Conservation (phyloP, 1,140 invertebrate species). For the Tetramorium parvispinum region DNA sequence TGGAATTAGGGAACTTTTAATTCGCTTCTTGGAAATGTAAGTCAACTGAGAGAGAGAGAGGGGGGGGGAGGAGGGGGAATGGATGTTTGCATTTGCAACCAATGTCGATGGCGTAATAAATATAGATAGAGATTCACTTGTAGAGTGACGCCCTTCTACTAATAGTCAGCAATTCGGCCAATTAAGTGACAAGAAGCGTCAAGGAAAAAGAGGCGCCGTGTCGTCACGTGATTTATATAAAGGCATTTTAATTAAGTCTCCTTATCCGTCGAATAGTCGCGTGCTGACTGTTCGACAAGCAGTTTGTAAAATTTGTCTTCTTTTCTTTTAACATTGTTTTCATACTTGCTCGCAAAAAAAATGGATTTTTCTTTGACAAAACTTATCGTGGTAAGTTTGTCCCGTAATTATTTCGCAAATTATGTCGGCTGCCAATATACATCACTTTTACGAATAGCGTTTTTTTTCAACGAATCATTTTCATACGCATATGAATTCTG, state of each 20-base stretch:
- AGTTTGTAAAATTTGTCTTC: not conserved
- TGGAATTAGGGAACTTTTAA: not conserved
- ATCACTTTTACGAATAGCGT: no score
- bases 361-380: slow-evolving; percentile 65
- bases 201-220: not conserved
- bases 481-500: not conserved
- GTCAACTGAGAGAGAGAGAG: not conserved
- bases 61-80: not conserved
- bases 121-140: slow-evolving; percentile 10
- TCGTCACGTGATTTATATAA: slow-evolving; percentile 63
- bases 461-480: not conserved
- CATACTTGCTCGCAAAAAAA: not conserved
- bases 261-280: slow-evolving; percentile 31
- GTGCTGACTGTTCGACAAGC: slow-evolving; percentile 6
- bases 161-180: slow-evolving; percentile 65
- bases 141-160: not conserved
- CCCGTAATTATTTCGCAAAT: not conserved
- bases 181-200: slow-evolving; percentile 68
- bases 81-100: not conserved
- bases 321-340: not conserved
- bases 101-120: slow-evolving; percentile 23
- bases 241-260: slow-evolving; percentile 66
- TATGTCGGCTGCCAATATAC: not conserved
- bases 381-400: slow-evolving; percentile 56
- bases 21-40: not conserved